Evolutionary conservation across 2,888 invertebrate species (phyloP).

Genomic region (Allolobophora icterica): DNA sequence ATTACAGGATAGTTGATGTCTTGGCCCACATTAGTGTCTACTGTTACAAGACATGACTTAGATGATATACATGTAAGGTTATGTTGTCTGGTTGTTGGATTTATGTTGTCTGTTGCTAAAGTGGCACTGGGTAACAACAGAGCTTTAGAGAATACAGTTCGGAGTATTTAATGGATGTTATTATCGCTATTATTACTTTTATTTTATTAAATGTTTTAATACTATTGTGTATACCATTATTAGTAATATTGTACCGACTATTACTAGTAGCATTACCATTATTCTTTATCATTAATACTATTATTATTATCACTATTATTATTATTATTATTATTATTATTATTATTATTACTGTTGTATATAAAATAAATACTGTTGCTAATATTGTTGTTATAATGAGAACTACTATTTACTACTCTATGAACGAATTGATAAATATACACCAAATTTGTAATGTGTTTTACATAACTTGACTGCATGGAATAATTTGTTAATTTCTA

Average conservation of each 20-base stretch:
- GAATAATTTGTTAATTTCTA: too few species aligned
- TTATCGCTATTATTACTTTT: not conserved
- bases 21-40: not conserved
- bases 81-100: not conserved
- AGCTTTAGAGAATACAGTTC: not conserved
- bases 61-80: not conserved
- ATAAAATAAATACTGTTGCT: not conserved
- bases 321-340: too few species aligned
- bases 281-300: not conserved
- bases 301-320: not conserved
- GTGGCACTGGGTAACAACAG: not conserved
- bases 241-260: not conserved
- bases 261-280: not conserved
- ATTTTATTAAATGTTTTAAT: not conserved
- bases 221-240: not conserved
- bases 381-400: constrained; percentile 3
- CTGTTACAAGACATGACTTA: not conserved
- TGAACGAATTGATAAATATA: too few species aligned
- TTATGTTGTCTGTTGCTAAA: not conserved
- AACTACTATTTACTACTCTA: not conserved
- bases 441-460: too few species aligned
- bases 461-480: too few species aligned
- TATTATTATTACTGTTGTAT: not conserved
- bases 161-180: not conserved
- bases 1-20: not conserved